Evolutionary conservation across 2,888 invertebrate genomes (phyloP).

Genomic region (Acleris cristana): DNA sequence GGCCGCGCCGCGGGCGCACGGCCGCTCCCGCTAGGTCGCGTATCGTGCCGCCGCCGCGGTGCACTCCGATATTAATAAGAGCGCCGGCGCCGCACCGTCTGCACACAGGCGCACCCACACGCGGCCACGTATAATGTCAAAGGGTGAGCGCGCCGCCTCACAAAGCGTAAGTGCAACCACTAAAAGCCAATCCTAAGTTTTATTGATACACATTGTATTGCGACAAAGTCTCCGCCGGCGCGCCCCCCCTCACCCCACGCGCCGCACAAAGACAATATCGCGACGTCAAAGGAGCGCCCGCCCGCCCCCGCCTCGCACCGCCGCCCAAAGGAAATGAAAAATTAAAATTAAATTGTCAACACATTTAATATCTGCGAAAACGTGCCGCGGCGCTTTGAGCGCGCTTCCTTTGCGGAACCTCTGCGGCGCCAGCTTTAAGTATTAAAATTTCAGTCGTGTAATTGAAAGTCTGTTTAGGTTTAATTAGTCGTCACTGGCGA

Average conservation of each 20-base stretch:
- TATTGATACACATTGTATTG: conserved; percentile 85
- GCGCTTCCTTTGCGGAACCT: conserved; percentile 74
- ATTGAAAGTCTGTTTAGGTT: conserved; percentile 82
- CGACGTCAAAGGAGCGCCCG: conserved; percentile 81
- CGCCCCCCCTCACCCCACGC: conserved; percentile 78
- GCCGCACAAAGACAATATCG: conserved; percentile 84
- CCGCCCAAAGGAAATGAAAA: conserved; percentile 83
- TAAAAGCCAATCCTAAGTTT: conserved; percentile 85
- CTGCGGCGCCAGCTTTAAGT: conserved; percentile 76
- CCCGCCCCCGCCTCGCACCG: conserved; percentile 52
- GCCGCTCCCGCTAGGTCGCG: conserved; percentile 28
- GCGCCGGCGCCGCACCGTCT: conserved; percentile 66
- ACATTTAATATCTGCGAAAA: conserved; percentile 85
- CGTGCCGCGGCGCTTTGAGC: conserved; percentile 81
- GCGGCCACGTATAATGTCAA: conserved; percentile 79
- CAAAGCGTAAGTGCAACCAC: conserved; percentile 85
- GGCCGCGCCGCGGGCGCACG: conserved; percentile 45
- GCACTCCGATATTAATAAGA: conserved; percentile 66
- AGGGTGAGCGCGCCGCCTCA: conserved; percentile 82
- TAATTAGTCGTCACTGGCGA: conserved; percentile 76
- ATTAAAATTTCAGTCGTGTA: conserved; percentile 80
- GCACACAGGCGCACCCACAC: conserved; percentile 47
- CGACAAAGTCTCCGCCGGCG: conserved; percentile 82
- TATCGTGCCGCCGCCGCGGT: conserved; percentile 39
- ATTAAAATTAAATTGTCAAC: conserved; percentile 85